Evolutionary conservation across 92 coral and sea anemone species (phyloP).

Genomic region (Parazoanthus swiftii): DNA sequence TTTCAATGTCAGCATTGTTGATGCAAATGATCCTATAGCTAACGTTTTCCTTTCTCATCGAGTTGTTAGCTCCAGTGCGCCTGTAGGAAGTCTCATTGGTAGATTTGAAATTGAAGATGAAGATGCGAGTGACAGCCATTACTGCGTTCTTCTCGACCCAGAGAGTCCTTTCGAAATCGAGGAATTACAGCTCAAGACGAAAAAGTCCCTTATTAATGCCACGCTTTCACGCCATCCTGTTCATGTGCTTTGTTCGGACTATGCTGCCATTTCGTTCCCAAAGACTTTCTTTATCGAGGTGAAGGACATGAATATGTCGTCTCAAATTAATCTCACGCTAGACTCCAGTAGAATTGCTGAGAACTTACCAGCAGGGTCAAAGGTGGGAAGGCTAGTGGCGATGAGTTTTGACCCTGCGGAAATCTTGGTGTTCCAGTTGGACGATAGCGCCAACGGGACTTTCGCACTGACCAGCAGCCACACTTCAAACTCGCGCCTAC

Average conservation of each 20-base stretch:
- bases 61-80: conserved; percentile 58
- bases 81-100: conserved; percentile 65
- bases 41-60: conserved; percentile 57
- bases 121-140: conserved; percentile 51
- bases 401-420: conserved; percentile 50
- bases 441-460: conserved; percentile 67
- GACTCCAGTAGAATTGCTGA: conserved; percentile 56
- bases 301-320: conserved; percentile 45
- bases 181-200: conserved; percentile 52
- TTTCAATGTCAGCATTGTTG: conserved; percentile 57
- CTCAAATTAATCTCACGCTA: conserved; percentile 64
- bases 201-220: conserved; percentile 56
- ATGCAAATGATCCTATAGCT: conserved; percentile 63
- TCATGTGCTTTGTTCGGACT: conserved; percentile 56
- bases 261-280: conserved; percentile 39
- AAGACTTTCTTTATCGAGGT: conserved; percentile 60
- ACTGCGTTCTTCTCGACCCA: conserved; percentile 52
- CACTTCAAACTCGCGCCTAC: conserved; percentile 45
- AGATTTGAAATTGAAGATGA: conserved; percentile 63
- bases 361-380: conserved; percentile 61
- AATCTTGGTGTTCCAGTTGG: conserved; percentile 51
- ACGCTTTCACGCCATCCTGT: conserved; percentile 61
- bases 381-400: conserved; percentile 63
- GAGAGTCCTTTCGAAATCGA: conserved; percentile 57
- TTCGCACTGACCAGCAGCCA: conserved; percentile 53